A percentile compares a stretch with the other conserved stretches of the same genome.
phyloP scores from a whole-genome alignment of 2,797 vertebrate species.

The Naso thynnoides region DNA sequence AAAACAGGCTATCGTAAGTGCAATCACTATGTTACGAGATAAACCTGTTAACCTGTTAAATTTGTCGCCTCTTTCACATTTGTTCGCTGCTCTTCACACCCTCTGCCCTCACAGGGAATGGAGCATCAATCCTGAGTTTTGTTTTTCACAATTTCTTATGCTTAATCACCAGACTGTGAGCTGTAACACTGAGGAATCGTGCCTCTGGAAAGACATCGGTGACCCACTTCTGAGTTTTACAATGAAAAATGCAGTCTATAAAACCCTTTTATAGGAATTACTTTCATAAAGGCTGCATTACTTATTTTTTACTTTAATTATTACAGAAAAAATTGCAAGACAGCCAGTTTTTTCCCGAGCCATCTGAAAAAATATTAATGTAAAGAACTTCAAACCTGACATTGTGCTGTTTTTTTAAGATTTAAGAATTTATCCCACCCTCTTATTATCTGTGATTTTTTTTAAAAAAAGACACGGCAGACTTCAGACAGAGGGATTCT shows the following conservation, averaged over 20 bases:
- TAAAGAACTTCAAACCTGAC: neutral
- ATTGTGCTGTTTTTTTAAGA: neutral
- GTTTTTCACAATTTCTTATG: neutral
- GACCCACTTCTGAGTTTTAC: neutral
- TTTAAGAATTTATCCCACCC: neutral
- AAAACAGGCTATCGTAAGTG: conserved; percentile 12
- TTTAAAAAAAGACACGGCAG: neutral
- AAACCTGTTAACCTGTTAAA: neutral
- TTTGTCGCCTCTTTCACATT: too few species aligned
- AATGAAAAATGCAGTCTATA: neutral
- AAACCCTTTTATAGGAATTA: neutral
- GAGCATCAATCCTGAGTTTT: neutral
- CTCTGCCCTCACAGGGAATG: neutral
- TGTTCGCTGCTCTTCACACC: neutral
- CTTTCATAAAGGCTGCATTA: neutral
- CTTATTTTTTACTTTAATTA: neutral
- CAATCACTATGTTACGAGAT: conserved; percentile 1
- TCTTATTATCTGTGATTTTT: too few species aligned
- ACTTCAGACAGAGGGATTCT: conserved; percentile 36
- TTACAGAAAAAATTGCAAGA: neutral
- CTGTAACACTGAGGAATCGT: neutral
- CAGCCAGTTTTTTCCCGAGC: neutral
- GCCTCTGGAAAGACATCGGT: neutral
- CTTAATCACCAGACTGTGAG: neutral
- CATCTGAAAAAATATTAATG: neutral